phyloP scores from a whole-genome alignment of 2,888 invertebrate species.

The Pedicia rivosa region DNA sequence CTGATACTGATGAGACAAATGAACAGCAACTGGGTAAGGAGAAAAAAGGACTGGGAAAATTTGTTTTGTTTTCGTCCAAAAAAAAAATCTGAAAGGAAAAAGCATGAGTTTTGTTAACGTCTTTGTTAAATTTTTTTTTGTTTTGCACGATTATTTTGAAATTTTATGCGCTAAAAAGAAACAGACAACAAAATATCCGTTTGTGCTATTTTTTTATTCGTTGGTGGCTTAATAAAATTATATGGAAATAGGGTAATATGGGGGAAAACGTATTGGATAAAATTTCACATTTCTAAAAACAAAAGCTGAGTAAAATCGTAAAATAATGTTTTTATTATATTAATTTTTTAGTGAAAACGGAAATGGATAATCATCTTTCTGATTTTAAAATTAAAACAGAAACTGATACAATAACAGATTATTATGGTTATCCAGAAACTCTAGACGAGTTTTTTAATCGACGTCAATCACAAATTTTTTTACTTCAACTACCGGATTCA shows the following conservation, averaged over 20 bases:
- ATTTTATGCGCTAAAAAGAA: too few relatives aligned
- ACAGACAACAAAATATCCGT: too few relatives aligned
- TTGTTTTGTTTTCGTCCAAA: too few relatives aligned
- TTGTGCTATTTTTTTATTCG: too few relatives aligned
- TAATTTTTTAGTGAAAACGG: not conserved
- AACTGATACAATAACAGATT: not conserved
- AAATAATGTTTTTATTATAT: too few relatives aligned
- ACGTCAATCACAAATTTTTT: slow-evolving; percentile 21
- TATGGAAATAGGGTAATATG: not conserved
- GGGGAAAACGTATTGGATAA: slow-evolving; percentile 1
- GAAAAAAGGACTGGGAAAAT: too few relatives aligned
- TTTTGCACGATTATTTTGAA: not conserved
- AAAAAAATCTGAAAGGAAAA: too few relatives aligned
- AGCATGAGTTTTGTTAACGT: too few relatives aligned
- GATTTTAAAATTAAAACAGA: not conserved
- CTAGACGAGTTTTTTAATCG: slow-evolving; percentile 20
- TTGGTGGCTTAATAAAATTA: not conserved
- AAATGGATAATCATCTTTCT: too few relatives aligned
- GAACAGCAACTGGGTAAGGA: too few relatives aligned
- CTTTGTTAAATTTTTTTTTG: not conserved
- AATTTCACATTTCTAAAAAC: not conserved
- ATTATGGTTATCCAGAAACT: slow-evolving; percentile 19
- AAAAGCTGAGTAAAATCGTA: not conserved
- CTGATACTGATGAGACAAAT: not conserved
- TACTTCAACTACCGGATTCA: slow-evolving; percentile 27